phyloP scores from a whole-genome alignment of 2,888 invertebrate species.

The Ephialtes manifestator region DNA sequence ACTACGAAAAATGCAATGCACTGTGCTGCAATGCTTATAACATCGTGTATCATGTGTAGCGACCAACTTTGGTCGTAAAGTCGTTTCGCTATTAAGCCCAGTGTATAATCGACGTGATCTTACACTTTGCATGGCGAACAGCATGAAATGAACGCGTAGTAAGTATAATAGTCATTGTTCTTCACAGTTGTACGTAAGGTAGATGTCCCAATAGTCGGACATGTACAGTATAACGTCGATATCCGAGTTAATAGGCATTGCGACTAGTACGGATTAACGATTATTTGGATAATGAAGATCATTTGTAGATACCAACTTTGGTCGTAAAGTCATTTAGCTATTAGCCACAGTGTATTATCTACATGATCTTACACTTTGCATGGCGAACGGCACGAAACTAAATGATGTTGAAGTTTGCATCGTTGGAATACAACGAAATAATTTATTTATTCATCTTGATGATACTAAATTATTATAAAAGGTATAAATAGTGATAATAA shows the following conservation, averaged over 20 bases:
- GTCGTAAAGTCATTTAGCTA: not conserved
- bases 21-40: not conserved
- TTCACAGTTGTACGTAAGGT: not conserved
- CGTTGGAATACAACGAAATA: no score
- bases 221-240: no score
- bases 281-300: no score
- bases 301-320: conserved; percentile 3
- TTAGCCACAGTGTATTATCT: not conserved
- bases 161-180: not conserved
- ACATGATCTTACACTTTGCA: conserved; percentile 1
- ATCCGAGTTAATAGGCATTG: no score
- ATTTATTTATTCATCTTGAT: no score
- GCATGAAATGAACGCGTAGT: not conserved
- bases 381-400: not conserved
- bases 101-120: conserved; percentile 2
- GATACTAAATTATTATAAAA: no score
- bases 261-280: no score
- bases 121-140: not conserved
- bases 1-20: conserved; percentile 5
- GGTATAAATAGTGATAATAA: no score
- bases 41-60: not conserved
- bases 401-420: no score
- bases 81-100: not conserved
- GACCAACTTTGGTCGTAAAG: conserved; percentile 6
- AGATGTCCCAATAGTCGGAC: no score